Conservation (phyloP, 35 echinoderm and acorn worm genomes). For the Strongylocentrotus purpuratus region DNA sequence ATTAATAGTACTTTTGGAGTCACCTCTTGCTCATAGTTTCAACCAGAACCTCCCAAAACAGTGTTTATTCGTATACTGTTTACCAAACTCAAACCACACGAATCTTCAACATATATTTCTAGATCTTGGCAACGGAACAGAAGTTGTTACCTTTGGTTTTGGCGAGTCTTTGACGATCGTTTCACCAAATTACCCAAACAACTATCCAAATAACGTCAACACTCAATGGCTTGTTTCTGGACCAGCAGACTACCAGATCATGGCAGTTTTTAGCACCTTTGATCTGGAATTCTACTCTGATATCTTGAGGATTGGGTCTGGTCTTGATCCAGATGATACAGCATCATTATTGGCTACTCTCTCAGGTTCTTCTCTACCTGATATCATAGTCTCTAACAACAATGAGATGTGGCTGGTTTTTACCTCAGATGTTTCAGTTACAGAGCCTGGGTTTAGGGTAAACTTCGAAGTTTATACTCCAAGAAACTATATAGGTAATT, state of each 20-base stretch:
- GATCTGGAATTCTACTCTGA: not conserved
- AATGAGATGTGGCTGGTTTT: constrained; percentile 36
- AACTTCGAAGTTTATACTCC: not conserved
- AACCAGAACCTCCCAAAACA: too few species aligned
- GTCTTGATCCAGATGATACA: not conserved
- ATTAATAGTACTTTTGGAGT: too few species aligned
- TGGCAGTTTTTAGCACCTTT: not conserved
- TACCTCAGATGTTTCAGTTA: not conserved
- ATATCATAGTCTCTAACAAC: not conserved
- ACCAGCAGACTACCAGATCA: not conserved
- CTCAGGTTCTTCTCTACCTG: not conserved
- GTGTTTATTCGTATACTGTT: too few species aligned
- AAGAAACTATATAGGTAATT: not conserved
- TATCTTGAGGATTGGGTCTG: constrained; percentile 6
- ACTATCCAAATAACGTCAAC: not conserved
- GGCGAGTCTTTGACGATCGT: not conserved
- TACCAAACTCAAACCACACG: too few species aligned
- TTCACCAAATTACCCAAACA: not conserved
- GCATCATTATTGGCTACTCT: not conserved
- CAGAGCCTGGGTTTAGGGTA: not conserved
- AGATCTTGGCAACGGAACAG: not conserved
- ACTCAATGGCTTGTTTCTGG: constrained; percentile 5
- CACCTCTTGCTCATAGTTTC: too few species aligned
- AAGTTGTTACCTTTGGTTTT: not conserved
- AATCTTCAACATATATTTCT: not conserved